Percentiles rank a stretch among this genome's conserved stretches.
These are phyloP conservation scores for Yponomeuta evonymella DNA, from an alignment of 2,888 invertebrate species.

Conservation along the genomic window DNA sequence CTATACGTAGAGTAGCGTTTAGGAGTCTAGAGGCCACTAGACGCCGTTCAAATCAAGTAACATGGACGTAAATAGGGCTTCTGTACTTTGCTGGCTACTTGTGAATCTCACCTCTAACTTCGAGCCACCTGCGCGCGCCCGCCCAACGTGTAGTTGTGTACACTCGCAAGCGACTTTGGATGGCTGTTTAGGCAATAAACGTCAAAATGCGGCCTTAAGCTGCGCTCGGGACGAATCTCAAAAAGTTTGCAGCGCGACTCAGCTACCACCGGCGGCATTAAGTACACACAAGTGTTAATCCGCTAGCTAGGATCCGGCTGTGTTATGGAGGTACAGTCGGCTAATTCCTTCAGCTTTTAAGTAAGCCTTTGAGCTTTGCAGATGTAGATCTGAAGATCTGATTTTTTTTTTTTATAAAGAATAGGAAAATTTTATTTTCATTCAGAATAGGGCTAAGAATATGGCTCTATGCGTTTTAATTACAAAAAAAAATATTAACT, in stretches of 20 bases:
- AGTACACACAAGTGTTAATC: constrained; percentile 52
- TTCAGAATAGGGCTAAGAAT: no score
- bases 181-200: not conserved
- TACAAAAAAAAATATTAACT: no score
- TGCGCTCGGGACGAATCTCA: constrained; percentile 10
- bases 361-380: no score
- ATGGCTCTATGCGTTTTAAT: no score
- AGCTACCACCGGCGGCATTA: constrained; percentile 11
- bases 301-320: constrained; percentile 38
- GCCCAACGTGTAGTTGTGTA: not conserved
- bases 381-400: no score
- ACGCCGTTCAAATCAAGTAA: no score
- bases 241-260: constrained; percentile 15
- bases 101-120: not conserved
- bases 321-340: not conserved
- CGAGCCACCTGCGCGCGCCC: not conserved
- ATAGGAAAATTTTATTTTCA: no score
- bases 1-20: no score
- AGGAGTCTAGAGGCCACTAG: no score
- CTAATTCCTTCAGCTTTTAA: not conserved
- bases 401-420: no score
- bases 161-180: not conserved
- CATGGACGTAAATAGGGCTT: no score
- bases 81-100: no score
- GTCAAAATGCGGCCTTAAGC: constrained; percentile 12